phyloP scores from a whole-genome alignment of 2,888 invertebrate genomes.

The Thera obeliscata region DNA sequence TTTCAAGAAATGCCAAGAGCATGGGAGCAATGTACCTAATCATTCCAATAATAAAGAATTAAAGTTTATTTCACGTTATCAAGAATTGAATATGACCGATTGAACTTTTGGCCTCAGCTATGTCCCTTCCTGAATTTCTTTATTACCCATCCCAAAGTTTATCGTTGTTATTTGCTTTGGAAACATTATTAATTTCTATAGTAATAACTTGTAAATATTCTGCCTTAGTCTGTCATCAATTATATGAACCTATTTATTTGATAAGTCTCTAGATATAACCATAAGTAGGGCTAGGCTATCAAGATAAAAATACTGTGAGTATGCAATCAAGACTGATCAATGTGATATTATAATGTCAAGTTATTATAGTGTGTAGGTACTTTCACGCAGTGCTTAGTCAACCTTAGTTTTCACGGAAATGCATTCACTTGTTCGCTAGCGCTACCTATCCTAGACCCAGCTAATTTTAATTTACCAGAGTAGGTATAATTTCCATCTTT shows the following conservation, averaged over 20 bases:
- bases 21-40: too few relatives aligned
- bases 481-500: too few relatives aligned
- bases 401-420: slow-evolving; percentile 12
- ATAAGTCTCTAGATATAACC: slow-evolving; percentile 1
- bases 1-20: too few relatives aligned
- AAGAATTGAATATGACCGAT: too few relatives aligned
- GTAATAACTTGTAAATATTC: not conserved
- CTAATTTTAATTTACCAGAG: too few relatives aligned
- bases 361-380: too few relatives aligned
- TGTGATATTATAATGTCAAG: slow-evolving; percentile 4
- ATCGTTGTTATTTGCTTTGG: not conserved
- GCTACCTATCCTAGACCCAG: not conserved
- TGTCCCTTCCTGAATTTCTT: not conserved
- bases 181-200: not conserved
- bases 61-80: too few relatives aligned
- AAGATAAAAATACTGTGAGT: slow-evolving; percentile 8
- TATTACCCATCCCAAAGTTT: not conserved
- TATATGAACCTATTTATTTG: not conserved
- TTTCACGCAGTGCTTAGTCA: slow-evolving; percentile 9
- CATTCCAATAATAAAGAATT: too few relatives aligned
- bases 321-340: slow-evolving; percentile 9
- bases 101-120: too few relatives aligned
- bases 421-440: not conserved
- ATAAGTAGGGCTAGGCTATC: slow-evolving; percentile 29
- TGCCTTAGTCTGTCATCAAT: slow-evolving; percentile 1